Conservation (phyloP, 2,797 vertebrate genomes). For the Hydrocynus forskahlii region DNA sequence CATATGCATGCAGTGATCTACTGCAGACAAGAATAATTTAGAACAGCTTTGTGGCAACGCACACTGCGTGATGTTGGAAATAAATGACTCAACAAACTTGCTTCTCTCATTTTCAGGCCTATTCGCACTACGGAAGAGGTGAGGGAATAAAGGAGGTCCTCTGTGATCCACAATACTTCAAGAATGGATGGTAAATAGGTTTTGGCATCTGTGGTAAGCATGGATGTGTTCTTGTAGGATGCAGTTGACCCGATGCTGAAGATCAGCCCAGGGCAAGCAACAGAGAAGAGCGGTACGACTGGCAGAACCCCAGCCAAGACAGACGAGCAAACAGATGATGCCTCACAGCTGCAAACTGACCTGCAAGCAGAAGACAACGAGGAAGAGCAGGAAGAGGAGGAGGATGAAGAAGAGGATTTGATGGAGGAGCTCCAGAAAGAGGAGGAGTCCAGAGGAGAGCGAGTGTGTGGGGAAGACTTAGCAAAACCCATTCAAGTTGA, state of each 20-base stretch:
- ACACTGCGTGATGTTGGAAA: neutral
- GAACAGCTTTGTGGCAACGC: neutral
- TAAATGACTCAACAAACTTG: slow-evolving; percentile 3
- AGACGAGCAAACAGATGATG: slow-evolving; percentile 39
- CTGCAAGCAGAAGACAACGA: slow-evolving; percentile 51
- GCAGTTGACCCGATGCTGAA: slow-evolving; percentile 60
- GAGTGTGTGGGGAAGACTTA: slow-evolving; percentile 88
- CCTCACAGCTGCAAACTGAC: slow-evolving; percentile 42
- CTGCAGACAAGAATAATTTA: neutral
- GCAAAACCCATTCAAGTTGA: slow-evolving; percentile 87
- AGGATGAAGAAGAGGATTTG: slow-evolving; percentile 70
- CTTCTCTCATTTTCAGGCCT: slow-evolving; percentile 75
- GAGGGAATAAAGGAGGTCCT: slow-evolving; percentile 60
- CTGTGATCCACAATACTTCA: neutral
- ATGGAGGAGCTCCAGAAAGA: slow-evolving; percentile 78
- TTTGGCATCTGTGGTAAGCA: slow-evolving; percentile 4
- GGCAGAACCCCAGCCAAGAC: slow-evolving; percentile 16
- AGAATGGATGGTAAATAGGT: neutral
- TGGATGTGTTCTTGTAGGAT: slow-evolving; percentile 72
- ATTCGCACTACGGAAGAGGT: slow-evolving; percentile 79
- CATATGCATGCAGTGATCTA: neutral
- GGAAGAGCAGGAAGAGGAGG: slow-evolving; percentile 69
- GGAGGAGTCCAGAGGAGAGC: slow-evolving; percentile 74
- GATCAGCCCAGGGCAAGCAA: slow-evolving; percentile 56
- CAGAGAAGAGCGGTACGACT: slow-evolving; percentile 50